phyloP scores from a whole-genome alignment of 2,888 invertebrate genomes.

The Meliscaeva auricollis region DNA sequence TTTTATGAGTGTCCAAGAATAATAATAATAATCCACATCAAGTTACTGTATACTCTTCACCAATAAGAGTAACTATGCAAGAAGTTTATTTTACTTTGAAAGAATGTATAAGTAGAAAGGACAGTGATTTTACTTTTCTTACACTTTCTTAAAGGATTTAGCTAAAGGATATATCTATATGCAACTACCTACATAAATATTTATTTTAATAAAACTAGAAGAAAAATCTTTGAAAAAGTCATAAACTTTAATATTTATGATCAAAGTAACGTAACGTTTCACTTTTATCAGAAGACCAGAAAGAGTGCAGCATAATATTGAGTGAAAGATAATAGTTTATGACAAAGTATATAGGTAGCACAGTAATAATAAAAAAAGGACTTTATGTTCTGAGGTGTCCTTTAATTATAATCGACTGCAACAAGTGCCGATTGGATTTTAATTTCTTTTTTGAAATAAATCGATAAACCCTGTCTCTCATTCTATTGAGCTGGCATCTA shows the following conservation, averaged over 20 bases:
- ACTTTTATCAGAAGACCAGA: too few relatives aligned
- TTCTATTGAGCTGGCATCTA: too few relatives aligned
- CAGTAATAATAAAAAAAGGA: neutral
- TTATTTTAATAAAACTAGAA: neutral
- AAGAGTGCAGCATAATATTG: neutral
- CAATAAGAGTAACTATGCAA: neutral
- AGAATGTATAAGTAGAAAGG: neutral
- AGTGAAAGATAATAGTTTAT: conserved; percentile 13
- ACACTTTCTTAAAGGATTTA: neutral
- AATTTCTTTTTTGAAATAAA: too few relatives aligned
- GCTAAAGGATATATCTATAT: too few relatives aligned
- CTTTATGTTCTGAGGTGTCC: too few relatives aligned
- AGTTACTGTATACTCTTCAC: neutral
- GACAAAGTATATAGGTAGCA: neutral
- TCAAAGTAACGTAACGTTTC: too few relatives aligned
- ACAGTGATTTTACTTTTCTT: neutral
- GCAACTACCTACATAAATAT: neutral
- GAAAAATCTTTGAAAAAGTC: neutral
- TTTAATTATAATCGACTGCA: too few relatives aligned
- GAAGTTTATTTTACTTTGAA: conserved; percentile 7
- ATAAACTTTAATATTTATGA: too few relatives aligned
- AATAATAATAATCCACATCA: neutral
- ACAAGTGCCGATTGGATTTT: too few relatives aligned
- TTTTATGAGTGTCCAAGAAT: neutral
- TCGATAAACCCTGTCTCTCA: too few relatives aligned